Evolutionary conservation across 2,888 invertebrate species (phyloP).

Genomic region (Drosophila yooni): DNA sequence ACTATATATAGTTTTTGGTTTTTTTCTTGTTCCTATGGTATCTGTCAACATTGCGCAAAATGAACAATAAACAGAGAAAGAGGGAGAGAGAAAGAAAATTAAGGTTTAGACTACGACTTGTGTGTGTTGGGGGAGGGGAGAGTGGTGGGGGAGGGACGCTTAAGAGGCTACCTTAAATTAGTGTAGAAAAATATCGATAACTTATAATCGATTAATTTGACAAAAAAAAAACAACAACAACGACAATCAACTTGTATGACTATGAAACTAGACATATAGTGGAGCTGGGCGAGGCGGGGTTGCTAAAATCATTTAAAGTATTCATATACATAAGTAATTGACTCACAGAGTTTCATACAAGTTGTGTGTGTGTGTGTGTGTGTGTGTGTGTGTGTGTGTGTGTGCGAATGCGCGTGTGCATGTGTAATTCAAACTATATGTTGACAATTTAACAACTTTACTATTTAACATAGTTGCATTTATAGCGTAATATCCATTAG

Average conservation of each 20-base stretch:
- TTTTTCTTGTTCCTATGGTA: slow-evolving; percentile 22
- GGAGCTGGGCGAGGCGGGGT: background rate
- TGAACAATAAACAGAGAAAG: slow-evolving; percentile 19
- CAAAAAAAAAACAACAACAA: slow-evolving; percentile 67
- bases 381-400: slow-evolving; percentile 6
- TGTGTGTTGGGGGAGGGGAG: background rate
- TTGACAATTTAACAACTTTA: slow-evolving; percentile 23
- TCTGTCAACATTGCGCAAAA: slow-evolving; percentile 44
- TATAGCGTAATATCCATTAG: slow-evolving; percentile 24
- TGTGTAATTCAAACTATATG: slow-evolving; percentile 34
- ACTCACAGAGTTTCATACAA: slow-evolving; percentile 69
- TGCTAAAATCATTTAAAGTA: slow-evolving; percentile 59
- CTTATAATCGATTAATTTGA: slow-evolving; percentile 68
- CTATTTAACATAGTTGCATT: slow-evolving; percentile 28
- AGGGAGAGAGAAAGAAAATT: slow-evolving; percentile 4
- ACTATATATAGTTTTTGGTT: slow-evolving; percentile 31
- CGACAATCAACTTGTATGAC: slow-evolving; percentile 51
- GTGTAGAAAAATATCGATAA: slow-evolving; percentile 77
- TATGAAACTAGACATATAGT: slow-evolving; percentile 38
- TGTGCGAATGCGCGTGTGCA: slow-evolving; percentile 4
- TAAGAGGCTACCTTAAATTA: slow-evolving; percentile 69
- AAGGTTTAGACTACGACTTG: slow-evolving; percentile 32
- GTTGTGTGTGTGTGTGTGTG: slow-evolving; percentile 13
- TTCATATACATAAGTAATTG: slow-evolving; percentile 74
- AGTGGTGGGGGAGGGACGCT: slow-evolving; percentile 26